Base-by-base conservation (phyloP, 2,888 invertebrate species). In the Teleiodes luculella region DNA sequence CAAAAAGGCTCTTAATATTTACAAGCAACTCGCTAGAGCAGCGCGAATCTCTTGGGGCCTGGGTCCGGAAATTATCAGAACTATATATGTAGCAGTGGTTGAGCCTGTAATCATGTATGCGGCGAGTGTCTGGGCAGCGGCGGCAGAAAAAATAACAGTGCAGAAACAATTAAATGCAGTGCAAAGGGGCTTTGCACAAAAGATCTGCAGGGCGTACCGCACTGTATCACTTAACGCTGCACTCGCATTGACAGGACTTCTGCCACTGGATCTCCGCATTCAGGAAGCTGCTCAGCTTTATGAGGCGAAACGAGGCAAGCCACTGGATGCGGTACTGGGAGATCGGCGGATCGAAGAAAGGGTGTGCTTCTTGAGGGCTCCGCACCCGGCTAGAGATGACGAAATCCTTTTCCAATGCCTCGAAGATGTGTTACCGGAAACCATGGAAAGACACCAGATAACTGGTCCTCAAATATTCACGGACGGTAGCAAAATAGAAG, bases 171-270 rank as follows among this genome's bases (percentile, higher is more conserved):
- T 49, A 6, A 30, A 36, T 2, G 13, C 5, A 10, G 46, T 46
- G 3, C 28, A 31, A 13, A 3, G 46, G 10, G 14, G 28, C 3
- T 30, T 18, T 16, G 48, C 36, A 2, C 35, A 49, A 31, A 46
- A 46, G 11, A 14, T 46, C 1, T 28, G 24, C 1, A 33, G 8
- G 6, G 52, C 52, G 2, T 45, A 56, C 37, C 11, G 52, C 0
- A 53, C 53, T 1, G 37, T 45, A 3, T 52, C 56, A 7, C 41
- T 48, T 3, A 30, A 47, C 13, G 46, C 54, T 6, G 54, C 54
- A 1, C 48, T 54, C 35, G 13, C 41, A 4, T 35, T 54, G 36
- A 11, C 52, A 1, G 49, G 52, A 6, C 13, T 51, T 11, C 52
- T 54, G 2, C 52, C 54, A 1, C 31, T 54, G 1, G 52, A 57